These are phyloP conservation scores for Drosophila mulleri DNA, from an alignment of 2,888 invertebrate genomes.

Conservation along the genomic window DNA sequence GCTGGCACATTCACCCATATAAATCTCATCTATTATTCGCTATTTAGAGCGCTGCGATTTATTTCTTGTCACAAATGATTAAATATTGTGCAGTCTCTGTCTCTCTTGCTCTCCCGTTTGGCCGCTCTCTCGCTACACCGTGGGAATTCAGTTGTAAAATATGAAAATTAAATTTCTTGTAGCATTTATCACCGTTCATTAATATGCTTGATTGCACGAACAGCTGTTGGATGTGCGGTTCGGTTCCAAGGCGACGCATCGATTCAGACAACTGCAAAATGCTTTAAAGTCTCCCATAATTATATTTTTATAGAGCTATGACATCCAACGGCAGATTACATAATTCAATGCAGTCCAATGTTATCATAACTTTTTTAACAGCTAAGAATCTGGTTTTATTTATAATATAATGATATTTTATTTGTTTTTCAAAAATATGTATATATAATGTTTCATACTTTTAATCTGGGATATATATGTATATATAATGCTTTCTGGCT, in stretches of 20 bases:
- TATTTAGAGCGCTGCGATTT: conserved; percentile 63
- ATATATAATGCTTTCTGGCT: conserved; percentile 9
- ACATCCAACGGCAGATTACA: conserved; percentile 21
- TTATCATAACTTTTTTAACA: background rate
- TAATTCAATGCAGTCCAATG: conserved; percentile 3
- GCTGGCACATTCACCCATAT: conserved; percentile 16
- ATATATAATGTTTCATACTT: background rate
- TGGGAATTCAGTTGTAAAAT: conserved; percentile 43
- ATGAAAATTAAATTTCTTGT: conserved; percentile 53
- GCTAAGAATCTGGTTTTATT: background rate
- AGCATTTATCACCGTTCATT: conserved; percentile 70
- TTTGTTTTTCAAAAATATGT: too few species aligned
- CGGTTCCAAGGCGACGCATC: conserved; percentile 40
- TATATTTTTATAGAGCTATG: conserved; percentile 32
- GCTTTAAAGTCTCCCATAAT: conserved; percentile 32
- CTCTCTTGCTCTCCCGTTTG: conserved; percentile 4
- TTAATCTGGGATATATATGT: background rate
- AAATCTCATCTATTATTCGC: conserved; percentile 18
- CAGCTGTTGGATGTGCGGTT: conserved; percentile 64
- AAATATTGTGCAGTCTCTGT: conserved; percentile 51
- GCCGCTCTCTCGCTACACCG: background rate
- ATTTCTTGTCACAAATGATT: conserved; percentile 80
- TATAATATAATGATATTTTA: background rate
- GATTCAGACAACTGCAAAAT: conserved; percentile 55
- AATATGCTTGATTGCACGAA: conserved; percentile 72